A percentile compares a stretch with the other conserved stretches of the same genome.
phyloP scores from a whole-genome alignment of 1,140 invertebrate genomes.

The Melanaphis sacchari region DNA sequence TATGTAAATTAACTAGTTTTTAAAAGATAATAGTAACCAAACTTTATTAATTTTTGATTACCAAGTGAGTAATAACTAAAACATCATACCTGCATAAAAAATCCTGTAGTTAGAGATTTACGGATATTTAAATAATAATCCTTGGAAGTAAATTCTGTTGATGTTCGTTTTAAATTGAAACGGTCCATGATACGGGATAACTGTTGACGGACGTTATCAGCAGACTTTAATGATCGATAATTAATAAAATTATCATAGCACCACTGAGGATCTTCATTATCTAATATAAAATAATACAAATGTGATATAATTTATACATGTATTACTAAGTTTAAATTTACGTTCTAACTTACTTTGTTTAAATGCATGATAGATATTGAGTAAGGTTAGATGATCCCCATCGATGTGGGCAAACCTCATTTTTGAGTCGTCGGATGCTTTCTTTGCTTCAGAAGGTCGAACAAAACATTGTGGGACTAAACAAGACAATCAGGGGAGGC shows the following conservation, averaged over 20 bases:
- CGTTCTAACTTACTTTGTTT: slow-evolving; percentile 91
- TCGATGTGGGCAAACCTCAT: slow-evolving; percentile 99
- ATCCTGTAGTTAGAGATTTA: slow-evolving; percentile 96
- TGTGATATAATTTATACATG: not conserved
- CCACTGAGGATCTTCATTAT: slow-evolving; percentile 93
- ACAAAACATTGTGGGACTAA: slow-evolving; percentile 99
- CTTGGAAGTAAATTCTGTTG: slow-evolving; percentile 98
- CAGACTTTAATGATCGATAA: slow-evolving; percentile 95
- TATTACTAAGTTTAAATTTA: not conserved
- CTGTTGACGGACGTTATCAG: slow-evolving; percentile 85
- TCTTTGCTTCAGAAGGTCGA: slow-evolving; percentile 97
- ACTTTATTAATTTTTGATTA: not conserved
- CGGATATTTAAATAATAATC: slow-evolving; percentile 99
- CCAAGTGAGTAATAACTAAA: not conserved
- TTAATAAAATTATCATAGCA: slow-evolving; percentile 99
- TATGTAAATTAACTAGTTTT: no score
- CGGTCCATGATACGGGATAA: slow-evolving; percentile 88
- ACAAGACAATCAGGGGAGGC: slow-evolving; percentile 61
- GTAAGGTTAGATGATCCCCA: slow-evolving; percentile 95
- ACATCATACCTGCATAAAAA: slow-evolving; percentile 94
- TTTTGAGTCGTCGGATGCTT: slow-evolving; percentile 98
- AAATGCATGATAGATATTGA: slow-evolving; percentile 97
- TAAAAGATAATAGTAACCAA: not conserved
- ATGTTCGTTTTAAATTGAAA: slow-evolving; percentile 90
- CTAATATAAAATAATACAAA: slow-evolving; percentile 62